Base-by-base conservation (phyloP, 2,113 vertebrate genomes). In the Condylura cristata region DNA sequence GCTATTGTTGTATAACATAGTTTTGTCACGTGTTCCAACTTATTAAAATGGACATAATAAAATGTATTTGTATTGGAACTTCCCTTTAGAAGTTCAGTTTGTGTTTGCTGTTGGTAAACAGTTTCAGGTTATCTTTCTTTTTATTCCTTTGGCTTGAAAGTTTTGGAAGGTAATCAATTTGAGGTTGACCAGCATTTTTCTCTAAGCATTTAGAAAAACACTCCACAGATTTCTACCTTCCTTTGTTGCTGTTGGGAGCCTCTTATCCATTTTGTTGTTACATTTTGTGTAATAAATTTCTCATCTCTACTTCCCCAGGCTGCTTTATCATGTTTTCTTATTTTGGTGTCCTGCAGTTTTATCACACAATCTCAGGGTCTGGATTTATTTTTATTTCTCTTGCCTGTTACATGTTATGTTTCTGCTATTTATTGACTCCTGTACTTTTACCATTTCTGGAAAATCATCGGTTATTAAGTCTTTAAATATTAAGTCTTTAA, bases 361-460 rank as follows among this genome's bases (percentile, higher is more conserved):
- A 72, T 0, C 56, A 58, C 9, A 83, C 4, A 66, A 79, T 44
- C 48, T 79, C n/a, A 87, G 66, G 70, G 16, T 48, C 22, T n/a
- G 24, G 39, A 83, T 92, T 92, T 92, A 41, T 53, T 92, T 89
- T 78, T 65, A 63, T 71, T 86, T 79, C 11, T 83, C 48, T 90
- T 93, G 46, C 22, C 65, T 92, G 13, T 86, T 86, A 71, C 11
- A 58, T n/a, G 53, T 48, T 87, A 24, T 53, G 12, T 5, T 87
- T 90, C 30, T 53, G 66, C 26, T 85, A 39, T 74, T 51, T 65
- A 28, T 46, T 63, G 37, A 61, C 16, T 5, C 8, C 6, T 81
- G 13, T 41, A 78, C 16, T 72, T 81, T 63, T 16, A 81, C 12
- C 12, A 81, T 63, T 80, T 37, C 22, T 85, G 68, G 34, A 78